Evolutionary conservation across 2,113 vertebrate species (phyloP).

Genomic region (Zosterops pallidus): DNA sequence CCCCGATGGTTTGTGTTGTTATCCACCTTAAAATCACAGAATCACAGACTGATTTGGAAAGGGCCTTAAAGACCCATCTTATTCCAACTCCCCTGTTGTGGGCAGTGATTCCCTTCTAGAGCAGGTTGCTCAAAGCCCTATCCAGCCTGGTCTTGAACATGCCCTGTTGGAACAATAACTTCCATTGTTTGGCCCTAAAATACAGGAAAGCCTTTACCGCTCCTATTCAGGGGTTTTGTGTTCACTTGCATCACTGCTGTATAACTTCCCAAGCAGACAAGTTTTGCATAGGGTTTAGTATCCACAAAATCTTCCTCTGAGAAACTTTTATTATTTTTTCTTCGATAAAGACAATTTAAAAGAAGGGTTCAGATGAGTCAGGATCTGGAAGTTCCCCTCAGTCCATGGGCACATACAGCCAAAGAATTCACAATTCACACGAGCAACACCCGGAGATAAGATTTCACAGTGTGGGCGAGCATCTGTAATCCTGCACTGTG

Average conservation of each 20-base stretch:
- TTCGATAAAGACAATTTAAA: background rate
- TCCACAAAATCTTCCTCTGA: background rate
- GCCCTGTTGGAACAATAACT: background rate
- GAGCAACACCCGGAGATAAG: background rate
- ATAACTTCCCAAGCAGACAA: background rate
- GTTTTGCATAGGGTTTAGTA: background rate
- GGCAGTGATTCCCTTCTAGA: fast-evolving
- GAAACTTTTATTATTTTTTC: fast-evolving
- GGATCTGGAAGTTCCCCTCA: background rate
- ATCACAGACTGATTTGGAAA: background rate
- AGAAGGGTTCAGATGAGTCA: background rate
- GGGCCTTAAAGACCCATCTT: background rate
- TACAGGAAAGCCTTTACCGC: background rate
- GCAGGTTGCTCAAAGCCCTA: background rate
- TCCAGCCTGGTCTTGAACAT: background rate
- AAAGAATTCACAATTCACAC: background rate
- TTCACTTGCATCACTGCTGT: background rate
- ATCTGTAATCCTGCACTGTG: background rate
- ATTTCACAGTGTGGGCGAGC: background rate
- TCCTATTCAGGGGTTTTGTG: background rate
- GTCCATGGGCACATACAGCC: background rate
- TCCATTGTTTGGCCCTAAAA: background rate
- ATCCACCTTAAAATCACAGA: background rate
- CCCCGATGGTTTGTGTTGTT: background rate
- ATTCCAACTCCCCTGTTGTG: background rate